Evolutionary conservation across 1,140 invertebrate species (phyloP).

Genomic region (Trachymyrmex septentrionalis): DNA sequence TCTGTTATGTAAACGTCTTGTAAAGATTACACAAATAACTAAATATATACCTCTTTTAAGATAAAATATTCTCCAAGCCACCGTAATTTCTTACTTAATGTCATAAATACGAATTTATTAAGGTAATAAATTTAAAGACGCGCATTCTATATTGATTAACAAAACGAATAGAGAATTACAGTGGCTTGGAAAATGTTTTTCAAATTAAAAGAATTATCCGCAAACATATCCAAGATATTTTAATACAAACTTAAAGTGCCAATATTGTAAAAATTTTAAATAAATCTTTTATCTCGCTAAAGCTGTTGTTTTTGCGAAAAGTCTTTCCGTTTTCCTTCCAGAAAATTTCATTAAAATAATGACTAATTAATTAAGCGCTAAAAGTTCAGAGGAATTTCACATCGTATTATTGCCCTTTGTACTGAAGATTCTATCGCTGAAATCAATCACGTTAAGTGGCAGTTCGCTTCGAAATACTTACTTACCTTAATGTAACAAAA

Average conservation of each 20-base stretch:
- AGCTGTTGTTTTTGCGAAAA: background rate
- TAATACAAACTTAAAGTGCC: conserved; percentile 13
- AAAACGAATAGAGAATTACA: conserved; percentile 14
- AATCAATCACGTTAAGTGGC: conserved; percentile 42
- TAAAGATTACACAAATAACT: conserved; percentile 24
- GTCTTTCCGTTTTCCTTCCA: conserved; percentile 1
- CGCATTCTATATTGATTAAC: background rate
- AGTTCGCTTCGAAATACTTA: conserved; percentile 34
- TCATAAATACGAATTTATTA: conserved; percentile 6
- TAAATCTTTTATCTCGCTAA: conserved; percentile 9
- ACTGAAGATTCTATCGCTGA: conserved; percentile 25
- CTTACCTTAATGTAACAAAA: conserved; percentile 45
- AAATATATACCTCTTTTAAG: conserved; percentile 21
- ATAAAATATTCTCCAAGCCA: conserved; percentile 16
- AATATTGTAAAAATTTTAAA: conserved; percentile 26
- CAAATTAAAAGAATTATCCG: conserved; percentile 24
- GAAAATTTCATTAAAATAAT: conserved; percentile 48
- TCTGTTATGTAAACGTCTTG: conserved; percentile 35
- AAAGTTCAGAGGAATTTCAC: conserved; percentile 1
- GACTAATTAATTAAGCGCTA: conserved; percentile 40
- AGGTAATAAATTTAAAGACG: background rate
- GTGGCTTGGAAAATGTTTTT: conserved; percentile 5
- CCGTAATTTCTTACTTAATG: background rate
- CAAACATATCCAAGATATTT: conserved; percentile 12
- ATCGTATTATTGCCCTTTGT: conserved; percentile 3